Evolutionary conservation across 2,888 invertebrate species (phyloP), one percentile per base, ranked within the genome.

Genomic region (Drosophila emarginata): DNA sequence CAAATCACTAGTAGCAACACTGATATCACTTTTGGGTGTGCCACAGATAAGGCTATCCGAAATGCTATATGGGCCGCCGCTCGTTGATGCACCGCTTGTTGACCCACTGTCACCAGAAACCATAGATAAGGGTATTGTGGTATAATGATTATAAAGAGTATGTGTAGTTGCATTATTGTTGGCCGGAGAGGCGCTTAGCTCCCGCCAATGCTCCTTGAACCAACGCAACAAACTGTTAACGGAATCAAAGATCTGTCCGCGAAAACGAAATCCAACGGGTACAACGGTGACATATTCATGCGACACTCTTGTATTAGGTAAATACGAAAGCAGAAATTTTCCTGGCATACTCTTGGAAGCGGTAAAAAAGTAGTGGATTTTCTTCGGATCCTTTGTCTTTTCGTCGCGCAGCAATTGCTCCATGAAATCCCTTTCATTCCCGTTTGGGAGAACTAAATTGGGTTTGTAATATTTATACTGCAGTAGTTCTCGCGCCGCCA

Each of bases 201-300:
- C 98, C 76, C 97, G 93, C 93, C 98, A 99, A 91, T 99, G 98
- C 91, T 98, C 97, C 91, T 99, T 99, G 92, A 99, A 99, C 99
- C 99, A 99, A 71, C 96, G 95, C 85, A 99, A 94, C 67, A 99
- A 91, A 11, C 94, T 93, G 72, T 90, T 91, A 0, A 92, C 70
- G 1, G 96, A 95, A 78, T 96, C 96, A 91, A 99, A 99, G 91
- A 96, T 94, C 87, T 97, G 96, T 75, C 96, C 95, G 23, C 99
- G 93, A 91, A 97, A 99, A 62, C 96, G 94, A 91, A 97, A 96
- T 1, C 99, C 99, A 76, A 98, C 98, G 0, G 98, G 97, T 2
- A 96, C 95, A 0, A 99, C 95, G 0, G 97, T 96, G 0, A 99
- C 94, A 90, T 96, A 99, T 91, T 99, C 99, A 92, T 99, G 98